phyloP scores from a whole-genome alignment of 2,888 invertebrate genomes.

The Orthonevra nobilis region DNA sequence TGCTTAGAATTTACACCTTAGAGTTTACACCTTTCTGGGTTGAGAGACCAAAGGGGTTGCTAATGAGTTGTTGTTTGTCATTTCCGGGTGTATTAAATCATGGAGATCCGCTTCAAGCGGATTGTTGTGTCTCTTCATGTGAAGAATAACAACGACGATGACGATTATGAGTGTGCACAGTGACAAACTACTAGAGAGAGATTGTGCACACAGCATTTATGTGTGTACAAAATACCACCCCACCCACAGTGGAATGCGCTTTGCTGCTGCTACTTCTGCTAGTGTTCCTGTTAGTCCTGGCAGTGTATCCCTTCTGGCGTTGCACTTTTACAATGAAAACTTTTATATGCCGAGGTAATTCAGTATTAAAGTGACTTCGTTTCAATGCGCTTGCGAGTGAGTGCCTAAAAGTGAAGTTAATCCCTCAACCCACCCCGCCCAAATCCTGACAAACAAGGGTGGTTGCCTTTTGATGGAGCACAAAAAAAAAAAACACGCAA shows the following conservation, averaged over 20 bases:
- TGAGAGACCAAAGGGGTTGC: constrained; percentile 45
- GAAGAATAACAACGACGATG: constrained; percentile 55
- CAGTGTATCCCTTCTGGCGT: no score
- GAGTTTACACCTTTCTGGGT: constrained; percentile 58
- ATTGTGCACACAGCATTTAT: no score
- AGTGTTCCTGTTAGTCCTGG: no score
- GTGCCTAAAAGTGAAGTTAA: constrained; percentile 59
- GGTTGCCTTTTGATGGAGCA: constrained; percentile 11
- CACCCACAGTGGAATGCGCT: constrained; percentile 22
- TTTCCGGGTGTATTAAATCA: constrained; percentile 69
- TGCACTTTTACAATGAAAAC: constrained; percentile 59
- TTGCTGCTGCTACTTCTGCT: neutral
- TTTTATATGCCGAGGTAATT: no score
- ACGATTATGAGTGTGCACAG: constrained; percentile 58
- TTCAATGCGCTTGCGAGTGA: constrained; percentile 63
- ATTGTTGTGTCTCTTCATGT: constrained; percentile 63
- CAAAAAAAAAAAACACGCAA: constrained; percentile 15
- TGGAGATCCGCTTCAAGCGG: constrained; percentile 63
- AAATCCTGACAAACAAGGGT: constrained; percentile 11
- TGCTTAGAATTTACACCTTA: constrained; percentile 37
- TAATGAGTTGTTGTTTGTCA: constrained; percentile 70
- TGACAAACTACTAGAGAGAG: constrained; percentile 11
- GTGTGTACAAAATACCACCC: no score
- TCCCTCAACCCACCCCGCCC: constrained; percentile 31
- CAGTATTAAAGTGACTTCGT: constrained; percentile 59